A percentile compares a stretch with the other conserved stretches of the same genome.
Evolutionary conservation across 2,888 invertebrate species (phyloP).

Genomic region (Caenorhabditis sp.): DNA sequence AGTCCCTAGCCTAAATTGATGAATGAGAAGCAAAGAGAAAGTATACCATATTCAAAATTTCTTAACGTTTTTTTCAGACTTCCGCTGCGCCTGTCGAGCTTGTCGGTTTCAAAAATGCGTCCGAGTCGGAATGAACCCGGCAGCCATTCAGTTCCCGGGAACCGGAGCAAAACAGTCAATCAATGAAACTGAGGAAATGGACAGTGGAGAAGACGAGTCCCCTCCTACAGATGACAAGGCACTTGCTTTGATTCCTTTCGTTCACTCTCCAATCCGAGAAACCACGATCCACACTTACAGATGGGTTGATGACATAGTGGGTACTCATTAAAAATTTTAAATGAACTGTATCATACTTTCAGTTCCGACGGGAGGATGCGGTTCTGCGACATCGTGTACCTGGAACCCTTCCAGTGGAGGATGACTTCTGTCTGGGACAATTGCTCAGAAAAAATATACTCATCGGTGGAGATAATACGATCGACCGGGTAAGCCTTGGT

Average conservation of each 20-base stretch:
- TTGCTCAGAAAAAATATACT: conserved; percentile 34
- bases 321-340: neutral
- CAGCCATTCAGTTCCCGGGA: conserved; percentile 65
- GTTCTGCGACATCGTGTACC: conserved; percentile 32
- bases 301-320: conserved; percentile 63
- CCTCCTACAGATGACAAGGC: conserved; percentile 22
- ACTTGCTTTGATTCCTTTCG: conserved; percentile 42
- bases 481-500: conserved; percentile 47
- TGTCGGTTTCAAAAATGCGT: conserved; percentile 76
- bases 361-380: conserved; percentile 64
- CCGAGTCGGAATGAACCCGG: conserved; percentile 72
- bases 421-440: conserved; percentile 52
- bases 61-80: too few species aligned
- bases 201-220: conserved; percentile 47
- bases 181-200: conserved; percentile 17
- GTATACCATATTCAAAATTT: too few species aligned
- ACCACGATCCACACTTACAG: conserved; percentile 51
- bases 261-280: conserved; percentile 24
- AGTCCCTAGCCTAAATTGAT: too few species aligned
- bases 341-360: neutral
- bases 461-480: conserved; percentile 33
- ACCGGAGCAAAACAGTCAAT: neutral
- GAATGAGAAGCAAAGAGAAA: too few species aligned
- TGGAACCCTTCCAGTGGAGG: conserved; percentile 50
- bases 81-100: conserved; percentile 76